Conservation (phyloP, 1,140 invertebrate species). For the Conopomorpha cramerella region DNA sequence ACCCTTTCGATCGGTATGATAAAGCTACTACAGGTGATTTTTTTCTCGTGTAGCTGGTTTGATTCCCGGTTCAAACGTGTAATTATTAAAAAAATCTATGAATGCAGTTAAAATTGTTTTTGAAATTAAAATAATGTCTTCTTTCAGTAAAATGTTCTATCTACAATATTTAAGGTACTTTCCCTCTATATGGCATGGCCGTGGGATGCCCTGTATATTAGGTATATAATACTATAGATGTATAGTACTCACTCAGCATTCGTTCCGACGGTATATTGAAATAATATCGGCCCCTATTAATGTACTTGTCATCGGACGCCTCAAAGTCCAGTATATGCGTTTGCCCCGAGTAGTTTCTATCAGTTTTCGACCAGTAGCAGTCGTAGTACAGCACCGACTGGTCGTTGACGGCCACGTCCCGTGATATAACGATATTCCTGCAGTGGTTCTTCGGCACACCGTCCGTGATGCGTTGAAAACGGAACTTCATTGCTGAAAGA, state of each 20-base stretch:
- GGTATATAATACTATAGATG: too few species aligned
- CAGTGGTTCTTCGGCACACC: constrained; percentile 31
- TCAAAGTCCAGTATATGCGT: constrained; percentile 40
- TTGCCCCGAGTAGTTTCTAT: constrained; percentile 20
- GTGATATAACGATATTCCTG: constrained; percentile 39
- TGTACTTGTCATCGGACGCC: constrained; percentile 19
- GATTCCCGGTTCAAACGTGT: too few species aligned
- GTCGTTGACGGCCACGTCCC: constrained; percentile 31
- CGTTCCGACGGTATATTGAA: constrained; percentile 39
- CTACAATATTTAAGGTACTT: too few species aligned
- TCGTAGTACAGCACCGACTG: constrained; percentile 46
- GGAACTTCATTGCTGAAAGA: constrained; percentile 49
- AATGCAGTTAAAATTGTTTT: too few species aligned
- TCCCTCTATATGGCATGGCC: too few species aligned
- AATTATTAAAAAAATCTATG: too few species aligned
- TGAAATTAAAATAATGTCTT: too few species aligned
- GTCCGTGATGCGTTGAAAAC: constrained; percentile 23
- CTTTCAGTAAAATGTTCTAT: too few species aligned
- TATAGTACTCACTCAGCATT: constrained; percentile 36
- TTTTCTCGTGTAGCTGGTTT: too few species aligned
- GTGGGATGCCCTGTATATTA: too few species aligned
- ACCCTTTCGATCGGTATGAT: too few species aligned
- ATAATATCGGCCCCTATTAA: constrained; percentile 35
- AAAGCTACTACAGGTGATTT: too few species aligned
- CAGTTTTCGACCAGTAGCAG: constrained; percentile 35